These are phyloP conservation scores for Oreonectes daqikongensis DNA, from an alignment of 2,797 vertebrate species.

Conservation along the genomic window DNA sequence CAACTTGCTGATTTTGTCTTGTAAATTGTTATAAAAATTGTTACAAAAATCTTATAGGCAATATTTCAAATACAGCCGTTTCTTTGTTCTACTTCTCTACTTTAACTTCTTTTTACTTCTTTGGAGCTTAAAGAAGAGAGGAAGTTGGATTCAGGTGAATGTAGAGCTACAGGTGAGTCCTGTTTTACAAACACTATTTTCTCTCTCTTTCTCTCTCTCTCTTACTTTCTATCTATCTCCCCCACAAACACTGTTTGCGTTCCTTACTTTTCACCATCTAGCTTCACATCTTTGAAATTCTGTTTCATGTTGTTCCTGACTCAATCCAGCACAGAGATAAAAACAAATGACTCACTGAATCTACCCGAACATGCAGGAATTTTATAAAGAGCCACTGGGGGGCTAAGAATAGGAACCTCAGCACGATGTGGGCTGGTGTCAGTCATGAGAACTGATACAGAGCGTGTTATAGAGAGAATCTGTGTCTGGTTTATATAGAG, in stretches of 20 bases:
- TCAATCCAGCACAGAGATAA: slow-evolving; percentile 23
- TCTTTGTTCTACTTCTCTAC: too few species aligned
- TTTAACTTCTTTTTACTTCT: neutral
- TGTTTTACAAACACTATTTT: too few species aligned
- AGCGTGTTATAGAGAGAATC: slow-evolving; percentile 20
- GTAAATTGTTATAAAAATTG: neutral
- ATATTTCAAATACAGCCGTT: too few species aligned
- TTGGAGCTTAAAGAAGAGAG: neutral
- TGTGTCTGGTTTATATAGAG: slow-evolving; percentile 31
- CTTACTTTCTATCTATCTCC: neutral
- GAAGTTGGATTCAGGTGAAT: neutral
- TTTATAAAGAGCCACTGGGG: neutral
- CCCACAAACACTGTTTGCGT: neutral
- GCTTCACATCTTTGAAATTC: neutral
- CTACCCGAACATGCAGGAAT: slow-evolving; percentile 16
- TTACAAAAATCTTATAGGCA: neutral
- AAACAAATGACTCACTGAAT: slow-evolving; percentile 31
- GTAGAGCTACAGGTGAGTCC: slow-evolving; percentile 8
- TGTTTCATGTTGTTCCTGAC: slow-evolving; percentile 9
- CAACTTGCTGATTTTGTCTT: too few species aligned
- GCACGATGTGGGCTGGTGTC: slow-evolving; percentile 27
- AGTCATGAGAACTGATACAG: slow-evolving; percentile 16
- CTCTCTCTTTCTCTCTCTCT: neutral
- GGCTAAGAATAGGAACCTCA: slow-evolving; percentile 21
- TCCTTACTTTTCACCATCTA: neutral